A percentile compares a stretch with the other conserved stretches of the same genome.
These are phyloP conservation scores for Epicauta chinensis DNA, from an alignment of 1,140 invertebrate species.

Conservation along the genomic window DNA sequence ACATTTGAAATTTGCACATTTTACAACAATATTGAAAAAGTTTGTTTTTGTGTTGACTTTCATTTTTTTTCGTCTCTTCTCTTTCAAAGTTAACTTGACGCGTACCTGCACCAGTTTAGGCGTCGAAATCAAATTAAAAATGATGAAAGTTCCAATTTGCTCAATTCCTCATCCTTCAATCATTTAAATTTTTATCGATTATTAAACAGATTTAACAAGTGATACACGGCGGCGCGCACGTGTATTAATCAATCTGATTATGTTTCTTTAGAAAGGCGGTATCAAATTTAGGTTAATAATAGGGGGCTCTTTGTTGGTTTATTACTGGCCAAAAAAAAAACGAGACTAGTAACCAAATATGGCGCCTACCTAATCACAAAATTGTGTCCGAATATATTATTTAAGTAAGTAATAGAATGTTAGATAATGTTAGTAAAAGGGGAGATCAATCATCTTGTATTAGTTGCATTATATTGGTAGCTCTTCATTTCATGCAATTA, in stretches of 20 bases:
- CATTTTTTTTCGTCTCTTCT: no score
- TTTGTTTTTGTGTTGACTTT: no score
- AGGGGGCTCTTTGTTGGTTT: constrained; percentile 9
- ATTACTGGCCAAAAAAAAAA: not conserved
- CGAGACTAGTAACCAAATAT: constrained; percentile 7
- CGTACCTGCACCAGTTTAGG: no score
- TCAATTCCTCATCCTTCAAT: not conserved
- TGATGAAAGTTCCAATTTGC: constrained; percentile 13
- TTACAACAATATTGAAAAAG: no score
- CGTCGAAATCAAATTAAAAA: no score
- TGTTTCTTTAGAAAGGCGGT: constrained; percentile 9
- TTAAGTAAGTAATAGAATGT: not conserved
- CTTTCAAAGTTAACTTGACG: no score
- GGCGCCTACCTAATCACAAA: constrained; percentile 11
- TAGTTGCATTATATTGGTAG: constrained; percentile 2
- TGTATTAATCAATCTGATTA: constrained; percentile 13
- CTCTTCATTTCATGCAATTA: not conserved
- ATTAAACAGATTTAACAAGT: no score
- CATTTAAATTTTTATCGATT: no score
- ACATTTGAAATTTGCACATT: no score
- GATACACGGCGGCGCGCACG: not conserved
- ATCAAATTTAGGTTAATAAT: constrained; percentile 13
- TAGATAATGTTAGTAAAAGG: not conserved
- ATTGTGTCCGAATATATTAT: constrained; percentile 5
- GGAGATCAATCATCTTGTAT: constrained; percentile 12